Base-by-base conservation (phyloP, 2,113 vertebrate species). In the Polypterus senegalus region DNA sequence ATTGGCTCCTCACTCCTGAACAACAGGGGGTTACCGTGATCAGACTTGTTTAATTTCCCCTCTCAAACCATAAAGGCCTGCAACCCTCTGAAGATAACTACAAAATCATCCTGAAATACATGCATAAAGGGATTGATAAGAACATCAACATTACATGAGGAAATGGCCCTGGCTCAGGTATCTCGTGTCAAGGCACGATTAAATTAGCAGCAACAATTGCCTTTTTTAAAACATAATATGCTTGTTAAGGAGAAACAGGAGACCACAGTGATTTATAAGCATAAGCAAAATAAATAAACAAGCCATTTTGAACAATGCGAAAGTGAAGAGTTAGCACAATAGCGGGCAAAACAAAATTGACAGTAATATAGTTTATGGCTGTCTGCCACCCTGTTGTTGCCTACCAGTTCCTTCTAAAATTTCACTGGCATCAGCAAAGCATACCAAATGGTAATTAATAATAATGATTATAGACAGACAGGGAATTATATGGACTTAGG, bases 381-480 rank as follows among this genome's bases (percentile, higher is more conserved):
- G 49, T 9, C 69, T 68, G 65, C 47, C 45, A 54, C 7, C 27
- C 57, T 10, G 9, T 46, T 46, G 54, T 51, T 53, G 7, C 44
- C 48, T 8, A 7, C n/a, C 45, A 64, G 61, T 57, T 27, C n/a
- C 58, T 53, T 57, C 46, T 54, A 46, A 57, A 62, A 71, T 65
- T 63, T 59, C 51, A 3, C 48, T 59, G 52, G 65, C 64, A 59
- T 56, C 60, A 65, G 57, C 54, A 49, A 63, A 60, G 57, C 52
- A 49, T 59, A 57, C 60, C 66, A 52, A 9, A 64, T 59, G 52
- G 46, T 63, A 64, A 71, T 67, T 54, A 59, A 58, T 67, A 67
- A 66, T 68, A 67, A 72, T 67, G 57, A 53, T 49, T 7, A 57
- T 11, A 45, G 11, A 57, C 27, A 57, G 56, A 45, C 56, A 2